These are phyloP conservation scores for Teinopalpus imperialis DNA, from an alignment of 2,888 invertebrate species.

Conservation along the genomic window DNA sequence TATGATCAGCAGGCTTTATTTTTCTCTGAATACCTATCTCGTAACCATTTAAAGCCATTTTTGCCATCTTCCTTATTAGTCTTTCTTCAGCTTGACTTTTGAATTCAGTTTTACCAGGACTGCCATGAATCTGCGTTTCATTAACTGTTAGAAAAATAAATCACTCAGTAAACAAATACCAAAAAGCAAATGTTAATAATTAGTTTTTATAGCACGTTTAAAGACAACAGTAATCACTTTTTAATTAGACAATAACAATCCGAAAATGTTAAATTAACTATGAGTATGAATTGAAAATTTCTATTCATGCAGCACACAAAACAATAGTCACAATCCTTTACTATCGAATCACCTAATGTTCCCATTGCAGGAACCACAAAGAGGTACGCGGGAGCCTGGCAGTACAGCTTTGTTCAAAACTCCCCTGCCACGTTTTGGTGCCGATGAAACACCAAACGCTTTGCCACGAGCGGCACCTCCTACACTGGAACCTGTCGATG, in stretches of 20 bases:
- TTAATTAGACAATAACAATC: conserved; percentile 27
- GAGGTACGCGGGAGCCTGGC: conserved; percentile 90
- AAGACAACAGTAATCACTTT: conserved; percentile 11
- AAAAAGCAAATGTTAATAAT: conserved; percentile 20
- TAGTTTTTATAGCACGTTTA: conserved; percentile 15
- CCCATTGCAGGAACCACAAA: conserved; percentile 94
- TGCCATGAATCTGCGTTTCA: conserved; percentile 54
- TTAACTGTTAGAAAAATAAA: conserved; percentile 67
- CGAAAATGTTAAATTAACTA: conserved; percentile 33
- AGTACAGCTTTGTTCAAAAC: conserved; percentile 91
- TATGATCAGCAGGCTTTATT: conserved; percentile 77
- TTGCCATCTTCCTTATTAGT: conserved; percentile 75
- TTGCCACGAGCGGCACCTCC: conserved; percentile 78
- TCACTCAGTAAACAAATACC: conserved; percentile 33
- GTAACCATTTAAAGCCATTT: conserved; percentile 77
- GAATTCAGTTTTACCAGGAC: conserved; percentile 61
- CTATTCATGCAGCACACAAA: conserved; percentile 54
- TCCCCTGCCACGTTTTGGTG: conserved; percentile 93
- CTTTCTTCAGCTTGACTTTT: conserved; percentile 77
- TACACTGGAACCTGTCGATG: conserved; percentile 80
- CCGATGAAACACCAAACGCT: conserved; percentile 88
- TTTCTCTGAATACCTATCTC: conserved; percentile 79
- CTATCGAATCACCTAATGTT: conserved; percentile 91
- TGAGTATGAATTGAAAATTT: conserved; percentile 5
- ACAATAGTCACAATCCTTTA: conserved; percentile 40